Conservation (phyloP, 2,888 invertebrate genomes). For the Phasia obesa region DNA sequence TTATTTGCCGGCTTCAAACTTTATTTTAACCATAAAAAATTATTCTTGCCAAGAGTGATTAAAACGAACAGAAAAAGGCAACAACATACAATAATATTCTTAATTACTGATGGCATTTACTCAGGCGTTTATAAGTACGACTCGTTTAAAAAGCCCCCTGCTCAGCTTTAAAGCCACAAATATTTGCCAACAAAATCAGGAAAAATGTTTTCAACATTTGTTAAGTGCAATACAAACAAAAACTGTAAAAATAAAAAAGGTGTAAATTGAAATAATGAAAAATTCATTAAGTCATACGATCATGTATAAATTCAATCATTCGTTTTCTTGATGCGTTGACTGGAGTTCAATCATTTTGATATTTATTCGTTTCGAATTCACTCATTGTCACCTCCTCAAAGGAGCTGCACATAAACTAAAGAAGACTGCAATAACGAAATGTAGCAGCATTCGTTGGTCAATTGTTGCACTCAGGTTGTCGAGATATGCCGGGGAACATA, state of each 20-base stretch:
- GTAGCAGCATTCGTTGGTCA: not conserved
- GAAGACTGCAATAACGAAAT: slow-evolving; percentile 8
- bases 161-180: not conserved
- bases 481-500: slow-evolving; percentile 43
- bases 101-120: slow-evolving; percentile 56
- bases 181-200: not conserved
- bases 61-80: not conserved
- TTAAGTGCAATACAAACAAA: not conserved
- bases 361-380: slow-evolving; percentile 77
- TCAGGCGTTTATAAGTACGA: slow-evolving; percentile 5
- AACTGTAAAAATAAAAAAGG: slow-evolving; percentile 61
- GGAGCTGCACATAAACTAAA: slow-evolving; percentile 4
- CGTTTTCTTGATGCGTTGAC: not conserved
- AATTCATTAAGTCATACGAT: slow-evolving; percentile 76
- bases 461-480: slow-evolving; percentile 1
- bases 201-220: slow-evolving; percentile 47
- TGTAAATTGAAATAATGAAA: slow-evolving; percentile 79
- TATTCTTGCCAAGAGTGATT: slow-evolving; percentile 37
- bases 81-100: slow-evolving; percentile 12
- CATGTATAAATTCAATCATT: slow-evolving; percentile 10
- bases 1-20: slow-evolving; percentile 31
- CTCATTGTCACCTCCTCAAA: slow-evolving; percentile 78
- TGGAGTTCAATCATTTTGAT: slow-evolving; percentile 60
- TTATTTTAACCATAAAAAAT: slow-evolving; percentile 55
- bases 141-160: not conserved